Base-by-base conservation (phyloP, 2,113 vertebrate genomes). In the Misgurnus anguillicaudatus region DNA sequence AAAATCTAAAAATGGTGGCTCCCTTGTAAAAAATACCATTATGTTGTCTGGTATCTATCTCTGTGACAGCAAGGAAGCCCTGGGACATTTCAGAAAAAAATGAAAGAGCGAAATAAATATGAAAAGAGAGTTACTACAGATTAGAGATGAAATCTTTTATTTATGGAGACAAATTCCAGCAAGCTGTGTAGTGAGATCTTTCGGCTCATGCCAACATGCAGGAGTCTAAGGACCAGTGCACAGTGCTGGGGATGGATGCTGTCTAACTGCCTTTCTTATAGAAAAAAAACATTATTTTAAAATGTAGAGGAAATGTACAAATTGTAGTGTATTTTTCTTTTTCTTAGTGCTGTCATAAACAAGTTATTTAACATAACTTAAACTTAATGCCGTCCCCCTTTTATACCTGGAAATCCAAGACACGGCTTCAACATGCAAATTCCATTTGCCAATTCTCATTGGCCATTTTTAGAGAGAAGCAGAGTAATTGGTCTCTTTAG, bases 131-230 rank as follows among this genome's bases (percentile, higher is more conserved):
- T 64, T 39, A 75, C 19, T 75, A 64, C 73, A 75, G 60, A 64
- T 75, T 75, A 75, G 45, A 63, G 42, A 48, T 45, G 4, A 51
- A 75, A 79, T 81, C 48, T 78, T 78, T 81, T 84, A 75, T 84
- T 84, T 84, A 81, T 84, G 65, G 77, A 78, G 78, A 74, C 82
- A 80, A 84, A 84, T 78, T 70, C 55, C 79, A 69, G 79, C 73
- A 77, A 70, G 61, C 62, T 24, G 42, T 21, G 8, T 36, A 47
- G 64, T 41, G 48, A 70, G 57, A 38, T 51, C 70, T 70, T 41
- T 66, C 81, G 79, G 70, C 79, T 70, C 70, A 65, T 79, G 64
- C 61, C 79, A 75, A 61, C 19, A 47, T 57, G 70, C 53, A 24
- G 10, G 70, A 24, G 17, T 75, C 36, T 39, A n/a, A 78, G 48